Conservation (phyloP, 2,113 vertebrate species). For the Oophaga pumilio region DNA sequence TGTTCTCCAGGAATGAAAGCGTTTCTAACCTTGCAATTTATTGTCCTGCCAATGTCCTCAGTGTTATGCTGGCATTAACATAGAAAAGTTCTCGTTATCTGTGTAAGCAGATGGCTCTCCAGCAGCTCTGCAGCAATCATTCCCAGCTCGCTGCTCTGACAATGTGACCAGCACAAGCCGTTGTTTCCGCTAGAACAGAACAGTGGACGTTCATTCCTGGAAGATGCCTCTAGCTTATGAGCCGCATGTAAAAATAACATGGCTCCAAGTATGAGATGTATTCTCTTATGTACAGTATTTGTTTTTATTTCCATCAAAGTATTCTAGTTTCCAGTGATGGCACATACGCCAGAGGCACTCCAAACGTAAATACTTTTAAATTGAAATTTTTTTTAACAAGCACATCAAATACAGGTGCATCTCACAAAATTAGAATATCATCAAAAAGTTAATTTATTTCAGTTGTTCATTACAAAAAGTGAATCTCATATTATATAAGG, state of each 20-base stretch:
- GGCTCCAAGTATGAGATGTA: neutral
- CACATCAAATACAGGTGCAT: no score
- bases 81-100: slow-evolving; percentile 16
- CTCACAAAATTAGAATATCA: no score
- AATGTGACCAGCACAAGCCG: slow-evolving; percentile 5
- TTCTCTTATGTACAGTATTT: neutral
- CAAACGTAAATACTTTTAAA: no score
- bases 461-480: no score
- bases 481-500: no score
- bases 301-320: no score
- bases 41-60: neutral
- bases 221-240: neutral
- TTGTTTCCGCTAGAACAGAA: slow-evolving; percentile 22
- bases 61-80: neutral
- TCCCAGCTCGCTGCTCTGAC: slow-evolving; percentile 30
- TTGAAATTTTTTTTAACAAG: no score
- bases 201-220: slow-evolving; percentile 3
- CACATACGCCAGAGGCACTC: no score
- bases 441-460: no score
- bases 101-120: slow-evolving; percentile 29
- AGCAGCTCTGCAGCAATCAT: slow-evolving; percentile 34
- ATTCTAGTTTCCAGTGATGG: no score
- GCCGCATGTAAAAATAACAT: neutral
- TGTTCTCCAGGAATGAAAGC: neutral
- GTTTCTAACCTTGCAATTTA: slow-evolving; percentile 19